These are phyloP conservation scores for Choreutis nemorana DNA, from an alignment of 2,888 invertebrate species.

Conservation along the genomic window DNA sequence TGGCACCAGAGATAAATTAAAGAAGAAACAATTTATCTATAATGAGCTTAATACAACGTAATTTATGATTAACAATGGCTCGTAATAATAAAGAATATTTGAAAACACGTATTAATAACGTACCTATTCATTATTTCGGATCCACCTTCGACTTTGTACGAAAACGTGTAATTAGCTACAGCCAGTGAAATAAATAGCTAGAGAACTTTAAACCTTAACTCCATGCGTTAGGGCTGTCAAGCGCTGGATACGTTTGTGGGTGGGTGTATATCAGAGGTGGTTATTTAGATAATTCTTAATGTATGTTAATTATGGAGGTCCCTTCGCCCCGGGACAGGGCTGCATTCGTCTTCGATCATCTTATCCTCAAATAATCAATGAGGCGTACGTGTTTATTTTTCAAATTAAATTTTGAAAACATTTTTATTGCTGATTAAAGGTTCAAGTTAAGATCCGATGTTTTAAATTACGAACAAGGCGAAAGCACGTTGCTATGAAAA, in stretches of 20 bases:
- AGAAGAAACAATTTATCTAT: conserved; percentile 36
- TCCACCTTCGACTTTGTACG: conserved; percentile 24
- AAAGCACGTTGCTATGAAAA: too few relatives aligned
- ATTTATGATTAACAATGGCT: conserved; percentile 46
- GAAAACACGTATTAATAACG: conserved; percentile 48
- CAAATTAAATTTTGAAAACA: too few relatives aligned
- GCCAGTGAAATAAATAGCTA: too few relatives aligned
- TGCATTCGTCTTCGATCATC: conserved; percentile 16
- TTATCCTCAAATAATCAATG: not conserved
- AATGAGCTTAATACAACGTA: conserved; percentile 37
- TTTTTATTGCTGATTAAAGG: too few relatives aligned
- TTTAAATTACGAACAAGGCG: too few relatives aligned
- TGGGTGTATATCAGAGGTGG: conserved; percentile 45
- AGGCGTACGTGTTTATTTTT: too few relatives aligned
- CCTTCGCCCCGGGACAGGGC: conserved; percentile 37
- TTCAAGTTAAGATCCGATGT: too few relatives aligned
- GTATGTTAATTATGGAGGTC: conserved; percentile 59
- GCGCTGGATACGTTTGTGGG: too few relatives aligned
- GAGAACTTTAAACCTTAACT: too few relatives aligned
- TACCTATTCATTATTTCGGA: conserved; percentile 45
- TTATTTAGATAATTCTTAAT: conserved; percentile 63
- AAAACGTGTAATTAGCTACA: conserved; percentile 57
- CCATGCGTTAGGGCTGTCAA: too few relatives aligned
- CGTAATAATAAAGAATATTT: conserved; percentile 34
- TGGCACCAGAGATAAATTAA: not conserved